Evolutionary conservation across 1,140 invertebrate species (phyloP).

Genomic region (Brachionus koreanus): DNA sequence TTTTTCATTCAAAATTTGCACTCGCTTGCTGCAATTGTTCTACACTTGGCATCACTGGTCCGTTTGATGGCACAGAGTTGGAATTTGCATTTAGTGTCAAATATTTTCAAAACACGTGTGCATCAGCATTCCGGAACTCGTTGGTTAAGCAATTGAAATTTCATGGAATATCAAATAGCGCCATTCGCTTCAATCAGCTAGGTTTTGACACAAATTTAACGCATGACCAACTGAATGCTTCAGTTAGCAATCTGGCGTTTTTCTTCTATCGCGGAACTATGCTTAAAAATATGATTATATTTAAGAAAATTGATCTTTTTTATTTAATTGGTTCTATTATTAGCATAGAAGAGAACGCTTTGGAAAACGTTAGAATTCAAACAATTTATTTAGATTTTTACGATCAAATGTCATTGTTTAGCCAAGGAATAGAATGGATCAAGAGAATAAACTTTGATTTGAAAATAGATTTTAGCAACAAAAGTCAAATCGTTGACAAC

Average conservation of each 20-base stretch:
- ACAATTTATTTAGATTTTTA: neutral
- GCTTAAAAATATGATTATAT: neutral
- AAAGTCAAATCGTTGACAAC: neutral
- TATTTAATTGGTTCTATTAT: neutral
- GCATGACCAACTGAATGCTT: neutral
- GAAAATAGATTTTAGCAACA: neutral
- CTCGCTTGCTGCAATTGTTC: no score
- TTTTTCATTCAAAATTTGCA: neutral
- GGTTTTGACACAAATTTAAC: neutral
- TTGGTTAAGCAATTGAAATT: neutral
- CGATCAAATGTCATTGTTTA: neutral
- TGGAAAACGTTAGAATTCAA: neutral
- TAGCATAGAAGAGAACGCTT: neutral
- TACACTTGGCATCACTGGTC: neutral
- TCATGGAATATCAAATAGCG: neutral
- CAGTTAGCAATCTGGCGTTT: neutral
- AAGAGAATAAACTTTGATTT: neutral
- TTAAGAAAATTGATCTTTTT: neutral
- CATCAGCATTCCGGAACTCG: neutral
- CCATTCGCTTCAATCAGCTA: neutral
- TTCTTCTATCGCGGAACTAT: neutral
- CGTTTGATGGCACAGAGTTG: neutral
- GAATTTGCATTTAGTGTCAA: neutral
- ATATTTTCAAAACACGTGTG: neutral
- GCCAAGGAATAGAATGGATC: neutral